Evolutionary conservation across 2,888 invertebrate genomes (phyloP).

Genomic region (Hololepta plana): DNA sequence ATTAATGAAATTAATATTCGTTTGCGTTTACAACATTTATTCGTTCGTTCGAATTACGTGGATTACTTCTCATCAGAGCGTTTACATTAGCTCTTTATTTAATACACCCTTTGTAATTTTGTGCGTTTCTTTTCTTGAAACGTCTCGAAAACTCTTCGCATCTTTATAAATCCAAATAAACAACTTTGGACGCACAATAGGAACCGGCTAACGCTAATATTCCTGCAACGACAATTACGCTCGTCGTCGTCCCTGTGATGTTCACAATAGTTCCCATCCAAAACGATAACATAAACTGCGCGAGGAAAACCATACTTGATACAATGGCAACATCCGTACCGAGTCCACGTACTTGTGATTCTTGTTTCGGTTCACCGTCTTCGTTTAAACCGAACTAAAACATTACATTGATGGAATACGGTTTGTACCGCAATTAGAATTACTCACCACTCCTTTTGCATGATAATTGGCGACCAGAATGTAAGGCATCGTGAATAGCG

Average conservation of each 20-base stretch:
- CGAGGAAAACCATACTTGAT: slow-evolving; percentile 86
- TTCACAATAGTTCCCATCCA: slow-evolving; percentile 74
- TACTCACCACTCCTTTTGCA: slow-evolving; percentile 65
- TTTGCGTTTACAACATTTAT: slow-evolving; percentile 1
- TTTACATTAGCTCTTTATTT: too few species aligned
- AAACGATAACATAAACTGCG: slow-evolving; percentile 79
- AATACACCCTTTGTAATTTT: too few species aligned
- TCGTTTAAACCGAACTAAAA: slow-evolving; percentile 40
- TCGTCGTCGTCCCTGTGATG: slow-evolving; percentile 66
- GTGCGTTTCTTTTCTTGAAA: too few species aligned
- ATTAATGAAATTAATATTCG: too few species aligned
- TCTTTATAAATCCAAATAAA: slow-evolving; percentile 68
- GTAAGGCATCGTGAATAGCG: slow-evolving; percentile 94
- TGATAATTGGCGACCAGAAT: slow-evolving; percentile 88
- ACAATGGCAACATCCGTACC: slow-evolving; percentile 92
- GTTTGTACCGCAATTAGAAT: neutral
- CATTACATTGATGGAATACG: slow-evolving; percentile 3
- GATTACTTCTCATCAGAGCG: too few species aligned
- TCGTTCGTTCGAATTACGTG: neutral
- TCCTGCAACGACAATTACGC: slow-evolving; percentile 74
- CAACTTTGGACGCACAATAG: slow-evolving; percentile 66
- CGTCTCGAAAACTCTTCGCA: too few species aligned
- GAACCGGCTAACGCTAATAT: slow-evolving; percentile 73
- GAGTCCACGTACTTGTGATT: slow-evolving; percentile 61
- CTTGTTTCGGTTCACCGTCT: slow-evolving; percentile 34